Conservation (phyloP, 2,113 vertebrate genomes). For the Cyphomyrus discorhynchus region DNA sequence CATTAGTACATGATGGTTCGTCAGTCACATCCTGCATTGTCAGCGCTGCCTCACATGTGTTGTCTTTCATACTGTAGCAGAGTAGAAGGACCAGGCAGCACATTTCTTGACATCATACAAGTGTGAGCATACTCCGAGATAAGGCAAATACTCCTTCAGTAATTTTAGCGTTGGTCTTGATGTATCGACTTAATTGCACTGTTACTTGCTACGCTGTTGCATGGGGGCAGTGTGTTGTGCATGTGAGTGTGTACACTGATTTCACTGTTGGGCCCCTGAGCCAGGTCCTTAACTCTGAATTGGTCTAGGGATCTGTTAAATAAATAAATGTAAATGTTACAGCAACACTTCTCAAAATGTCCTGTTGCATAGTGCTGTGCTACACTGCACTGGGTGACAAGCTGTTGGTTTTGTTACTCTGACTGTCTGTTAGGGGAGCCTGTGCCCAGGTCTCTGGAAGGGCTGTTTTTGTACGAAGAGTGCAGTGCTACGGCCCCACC, state of each 20-base stretch:
- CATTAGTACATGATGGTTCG: background rate
- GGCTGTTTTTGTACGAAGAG: slow-evolving; percentile 92
- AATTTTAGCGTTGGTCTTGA: background rate
- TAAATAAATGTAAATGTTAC: background rate
- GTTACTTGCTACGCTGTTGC: background rate
- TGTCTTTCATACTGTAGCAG: background rate
- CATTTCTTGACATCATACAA: background rate
- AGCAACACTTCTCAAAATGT: background rate
- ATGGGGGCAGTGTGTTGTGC: background rate
- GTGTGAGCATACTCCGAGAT: background rate
- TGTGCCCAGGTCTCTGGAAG: slow-evolving; percentile 80
- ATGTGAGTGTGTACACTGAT: background rate
- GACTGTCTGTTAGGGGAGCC: slow-evolving; percentile 68
- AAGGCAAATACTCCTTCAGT: background rate
- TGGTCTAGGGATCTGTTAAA: background rate
- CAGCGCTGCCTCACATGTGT: background rate
- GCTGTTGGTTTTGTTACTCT: background rate
- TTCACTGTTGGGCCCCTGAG: background rate
- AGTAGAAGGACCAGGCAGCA: background rate
- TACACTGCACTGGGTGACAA: background rate
- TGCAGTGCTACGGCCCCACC: slow-evolving; percentile 60
- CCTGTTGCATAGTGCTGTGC: background rate
- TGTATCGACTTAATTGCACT: background rate
- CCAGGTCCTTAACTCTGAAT: background rate
- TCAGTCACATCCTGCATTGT: background rate